Percentiles rank a stretch among this genome's conserved stretches.
Evolutionary conservation across 1,140 invertebrate species (phyloP).

Genomic region (Polypedilum vanderplanki): DNA sequence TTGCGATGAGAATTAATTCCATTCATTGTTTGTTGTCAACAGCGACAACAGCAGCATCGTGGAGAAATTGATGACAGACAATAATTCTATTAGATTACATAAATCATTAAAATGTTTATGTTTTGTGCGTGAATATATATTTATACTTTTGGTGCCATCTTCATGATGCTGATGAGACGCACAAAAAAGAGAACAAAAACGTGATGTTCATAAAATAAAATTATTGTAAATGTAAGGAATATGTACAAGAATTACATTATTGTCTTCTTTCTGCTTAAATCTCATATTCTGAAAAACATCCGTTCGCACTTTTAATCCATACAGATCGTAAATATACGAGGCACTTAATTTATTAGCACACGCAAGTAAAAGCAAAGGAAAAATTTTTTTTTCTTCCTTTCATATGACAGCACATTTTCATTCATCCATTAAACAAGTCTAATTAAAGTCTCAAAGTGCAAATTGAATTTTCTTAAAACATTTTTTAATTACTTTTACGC

Average conservation of each 20-base stretch:
- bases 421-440: background rate
- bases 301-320: background rate
- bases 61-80: too few relatives aligned
- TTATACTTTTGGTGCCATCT: too few relatives aligned
- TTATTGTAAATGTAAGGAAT: background rate
- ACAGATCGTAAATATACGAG: background rate
- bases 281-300: background rate
- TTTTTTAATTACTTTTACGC: constrained; percentile 23
- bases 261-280: background rate
- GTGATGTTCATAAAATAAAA: background rate
- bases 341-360: background rate
- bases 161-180: too few relatives aligned
- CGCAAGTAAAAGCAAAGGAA: background rate
- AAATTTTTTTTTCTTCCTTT: too few relatives aligned
- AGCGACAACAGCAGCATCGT: too few relatives aligned
- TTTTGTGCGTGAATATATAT: too few relatives aligned
- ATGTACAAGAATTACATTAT: background rate
- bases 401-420: background rate
- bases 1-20: too few relatives aligned
- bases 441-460: constrained; percentile 23
- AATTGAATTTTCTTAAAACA: background rate
- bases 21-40: too few relatives aligned
- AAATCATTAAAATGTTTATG: too few relatives aligned
- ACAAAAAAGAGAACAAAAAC: too few relatives aligned
- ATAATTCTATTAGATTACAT: too few relatives aligned